Base-by-base conservation (phyloP, 2,797 vertebrate genomes). In the Hypotaenidia okinawae region DNA sequence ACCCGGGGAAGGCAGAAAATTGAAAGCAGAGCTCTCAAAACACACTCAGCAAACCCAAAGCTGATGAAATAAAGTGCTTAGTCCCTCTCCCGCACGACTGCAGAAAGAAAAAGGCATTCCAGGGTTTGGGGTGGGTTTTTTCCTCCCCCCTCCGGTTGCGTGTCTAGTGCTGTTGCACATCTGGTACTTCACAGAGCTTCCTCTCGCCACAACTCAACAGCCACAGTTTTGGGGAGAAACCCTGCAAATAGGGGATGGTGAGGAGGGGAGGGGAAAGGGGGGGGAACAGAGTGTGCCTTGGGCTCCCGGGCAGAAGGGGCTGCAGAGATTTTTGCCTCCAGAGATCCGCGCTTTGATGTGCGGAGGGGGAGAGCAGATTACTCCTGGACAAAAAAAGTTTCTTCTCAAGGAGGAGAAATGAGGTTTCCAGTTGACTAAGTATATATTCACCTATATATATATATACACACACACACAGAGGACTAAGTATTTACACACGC, bases 311-410 rank as follows among this genome's bases (percentile, higher is more conserved):
- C 72, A 82, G 54, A 86, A 91, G 93, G 28, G 25, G 68, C 92
- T 69, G 27, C 79, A 32, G 39, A 49, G 83, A 15, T 73, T 93
- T 45, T 93, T 88, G 93, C 75, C 72, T 24, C 7, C 75, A 47
- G 4, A 45, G 47, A 76, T 83, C 12, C 27, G 72, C 7, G 57
- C 94, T 70, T 61, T 30, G 95, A 81, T 90, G 92, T 5, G 83
- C 5, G 5, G 47, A 27, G 28, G 73, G 10, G 39, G 59, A 66
- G 83, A 28, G 35, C 72, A 35, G 41, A 80, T n/a, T 18, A 15
- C 33, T 35, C 45, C 9, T 70, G 82, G 89, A 86, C 79, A 45
- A 87, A 45, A 87, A 96, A 93, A 18, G 91, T 97, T 81, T 68
- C 87, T 62, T 72, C 73, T 92, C 39, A 8, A 64, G 45, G 13